Conservation (phyloP, 2,797 vertebrate genomes). For the Anabas testudineus region DNA sequence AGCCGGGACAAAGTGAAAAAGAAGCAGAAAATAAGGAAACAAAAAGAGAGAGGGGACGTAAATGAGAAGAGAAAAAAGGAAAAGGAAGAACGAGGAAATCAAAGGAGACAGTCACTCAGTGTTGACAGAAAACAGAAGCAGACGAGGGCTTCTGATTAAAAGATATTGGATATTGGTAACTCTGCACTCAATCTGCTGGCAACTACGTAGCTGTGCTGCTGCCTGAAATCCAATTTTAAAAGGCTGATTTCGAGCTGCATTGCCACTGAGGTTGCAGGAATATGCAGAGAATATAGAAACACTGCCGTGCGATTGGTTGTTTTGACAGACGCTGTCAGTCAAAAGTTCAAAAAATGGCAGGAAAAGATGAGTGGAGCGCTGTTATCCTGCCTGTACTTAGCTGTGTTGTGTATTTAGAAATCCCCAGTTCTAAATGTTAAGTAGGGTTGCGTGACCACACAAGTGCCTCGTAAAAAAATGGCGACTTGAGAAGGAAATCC, state of each 20-base stretch:
- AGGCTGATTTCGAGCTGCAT: slow-evolving; percentile 53
- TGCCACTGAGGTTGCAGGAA: slow-evolving; percentile 36
- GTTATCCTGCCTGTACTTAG: slow-evolving; percentile 27
- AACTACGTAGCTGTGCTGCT: slow-evolving; percentile 34
- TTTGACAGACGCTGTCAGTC: slow-evolving; percentile 19
- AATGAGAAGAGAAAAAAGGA: slow-evolving; percentile 34
- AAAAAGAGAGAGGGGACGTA: slow-evolving; percentile 21
- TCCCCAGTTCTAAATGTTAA: slow-evolving; percentile 43
- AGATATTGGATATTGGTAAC: slow-evolving; percentile 74
- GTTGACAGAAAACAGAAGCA: slow-evolving; percentile 70
- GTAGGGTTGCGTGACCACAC: slow-evolving; percentile 50
- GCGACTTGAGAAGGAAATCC: slow-evolving; percentile 59
- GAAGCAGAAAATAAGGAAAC: not conserved
- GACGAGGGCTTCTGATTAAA: slow-evolving; percentile 70
- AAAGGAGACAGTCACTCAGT: slow-evolving; percentile 53
- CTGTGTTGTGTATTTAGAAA: slow-evolving; percentile 31
- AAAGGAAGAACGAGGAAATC: slow-evolving; percentile 38
- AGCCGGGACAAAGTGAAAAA: not conserved
- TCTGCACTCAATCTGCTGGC: slow-evolving; percentile 60
- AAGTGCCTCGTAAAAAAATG: slow-evolving; percentile 41
- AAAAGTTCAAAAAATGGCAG: slow-evolving; percentile 12
- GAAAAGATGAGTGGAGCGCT: slow-evolving; percentile 30
- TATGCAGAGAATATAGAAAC: slow-evolving; percentile 36
- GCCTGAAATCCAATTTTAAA: slow-evolving; percentile 73
- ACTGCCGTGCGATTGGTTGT: slow-evolving; percentile 17